Evolutionary conservation across 2,113 vertebrate species (phyloP).

Genomic region (Bungarus multicinctus): DNA sequence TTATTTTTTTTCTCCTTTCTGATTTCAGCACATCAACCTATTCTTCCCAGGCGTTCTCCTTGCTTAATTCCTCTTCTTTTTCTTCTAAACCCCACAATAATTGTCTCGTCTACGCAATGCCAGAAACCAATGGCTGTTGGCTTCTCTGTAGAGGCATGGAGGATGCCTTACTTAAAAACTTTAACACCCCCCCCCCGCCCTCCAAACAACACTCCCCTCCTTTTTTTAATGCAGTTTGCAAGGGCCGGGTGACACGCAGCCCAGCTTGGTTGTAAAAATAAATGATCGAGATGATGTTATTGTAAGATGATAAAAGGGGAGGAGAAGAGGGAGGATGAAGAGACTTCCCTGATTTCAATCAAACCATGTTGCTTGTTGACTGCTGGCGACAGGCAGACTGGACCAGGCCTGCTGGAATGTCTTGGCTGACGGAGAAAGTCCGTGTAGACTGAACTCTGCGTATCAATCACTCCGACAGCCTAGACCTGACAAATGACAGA

Average conservation of each 20-base stretch:
- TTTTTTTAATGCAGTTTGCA: background rate
- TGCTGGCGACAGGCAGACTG: constrained; percentile 38
- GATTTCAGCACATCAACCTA: background rate
- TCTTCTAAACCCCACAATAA: background rate
- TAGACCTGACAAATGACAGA: constrained; percentile 71
- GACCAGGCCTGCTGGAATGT: constrained; percentile 59
- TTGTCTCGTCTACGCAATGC: background rate
- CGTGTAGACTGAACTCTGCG: constrained; percentile 57
- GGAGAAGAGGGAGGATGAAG: background rate
- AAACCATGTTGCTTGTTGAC: background rate
- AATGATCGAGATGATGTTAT: constrained; percentile 47
- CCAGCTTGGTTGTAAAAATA: constrained; percentile 21
- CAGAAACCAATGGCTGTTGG: background rate
- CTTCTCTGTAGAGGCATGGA: background rate
- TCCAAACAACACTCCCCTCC: too few relatives aligned
- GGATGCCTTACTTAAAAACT: background rate
- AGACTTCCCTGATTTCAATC: constrained; percentile 41
- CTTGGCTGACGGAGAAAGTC: constrained; percentile 54
- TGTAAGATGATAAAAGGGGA: constrained; percentile 46
- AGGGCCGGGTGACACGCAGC: background rate
- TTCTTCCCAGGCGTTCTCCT: background rate
- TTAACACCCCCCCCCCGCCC: background rate
- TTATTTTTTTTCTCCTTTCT: background rate
- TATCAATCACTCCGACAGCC: constrained; percentile 69
- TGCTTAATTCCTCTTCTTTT: background rate